Base-by-base conservation (phyloP, 2,113 vertebrate species). In the Phyllopteryx taeniolatus region DNA sequence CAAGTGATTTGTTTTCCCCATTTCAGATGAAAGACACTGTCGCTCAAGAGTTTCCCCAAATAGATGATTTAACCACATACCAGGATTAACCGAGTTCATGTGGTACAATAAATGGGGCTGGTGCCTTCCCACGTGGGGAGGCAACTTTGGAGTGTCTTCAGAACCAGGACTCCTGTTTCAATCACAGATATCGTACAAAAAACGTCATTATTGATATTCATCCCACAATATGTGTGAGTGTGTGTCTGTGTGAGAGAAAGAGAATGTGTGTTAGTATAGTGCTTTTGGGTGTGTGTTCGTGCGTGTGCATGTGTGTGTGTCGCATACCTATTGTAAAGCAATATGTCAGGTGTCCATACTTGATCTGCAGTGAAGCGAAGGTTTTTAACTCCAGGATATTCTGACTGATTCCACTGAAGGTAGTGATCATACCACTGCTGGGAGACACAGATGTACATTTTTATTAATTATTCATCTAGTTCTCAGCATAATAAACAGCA, bases 361-460 rank as follows among this genome's bases (percentile, higher is more conserved):
- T 94, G 93, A 42, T 93, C 91, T 0, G 92, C 64, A 42, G 88
- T 89, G 78, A 94, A 94, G 68, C 93, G 90, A 6, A 94, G 90
- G 81, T 91, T 93, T 62, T 94, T 94, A 14, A 94, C 92, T 51
- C 92, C 93, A 13, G 93, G 92, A 67, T 93, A 93, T 64, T 94
- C 92, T 0, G 93, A 92, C 71, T 93, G 92, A 85, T 94, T 94
- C 93, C 93, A 94, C 85, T 93, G 91, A 33, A 94, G 89, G 77
- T 94, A 93, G 81, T 93, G 90, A 67, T 94, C 93, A 47, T 91
- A 92, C 93, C 93, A 94, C 72, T 91, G 90, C 93, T 94, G 84
- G 27, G 63, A 76, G 35, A 72, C 79, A 83, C 66, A 76, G 71
- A 66, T 31, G 17, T 66, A 47, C 22, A 15, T 47, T 27, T 27